Conservation (phyloP, 2,888 invertebrate species). For the Drosophila quinaria region DNA sequence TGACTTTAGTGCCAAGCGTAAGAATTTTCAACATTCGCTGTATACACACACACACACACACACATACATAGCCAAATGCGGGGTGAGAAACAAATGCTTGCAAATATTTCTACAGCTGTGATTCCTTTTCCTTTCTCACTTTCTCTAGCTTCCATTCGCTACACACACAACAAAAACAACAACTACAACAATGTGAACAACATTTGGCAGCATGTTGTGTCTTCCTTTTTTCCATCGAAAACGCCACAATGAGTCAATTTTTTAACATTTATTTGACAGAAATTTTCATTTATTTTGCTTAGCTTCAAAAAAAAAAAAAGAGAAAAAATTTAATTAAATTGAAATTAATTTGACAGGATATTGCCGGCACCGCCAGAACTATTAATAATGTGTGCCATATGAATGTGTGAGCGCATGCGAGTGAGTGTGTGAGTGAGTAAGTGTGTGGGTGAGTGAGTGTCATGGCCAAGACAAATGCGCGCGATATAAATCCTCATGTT, state of each 20-base stretch:
- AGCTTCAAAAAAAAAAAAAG: constrained; percentile 24
- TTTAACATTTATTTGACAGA: constrained; percentile 82
- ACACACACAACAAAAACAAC: constrained; percentile 6
- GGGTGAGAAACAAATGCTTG: constrained; percentile 74
- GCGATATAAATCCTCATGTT: constrained; percentile 78
- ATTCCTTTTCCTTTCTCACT: constrained; percentile 55
- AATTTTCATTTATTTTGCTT: constrained; percentile 76
- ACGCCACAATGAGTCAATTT: constrained; percentile 79
- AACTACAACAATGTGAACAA: background rate
- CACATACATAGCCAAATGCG: constrained; percentile 19
- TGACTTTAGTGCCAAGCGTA: constrained; percentile 76
- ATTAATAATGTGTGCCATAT: constrained; percentile 72
- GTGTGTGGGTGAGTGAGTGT: constrained; percentile 48
- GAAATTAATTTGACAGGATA: constrained; percentile 82
- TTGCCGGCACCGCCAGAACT: constrained; percentile 72
- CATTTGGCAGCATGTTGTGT: constrained; percentile 19
- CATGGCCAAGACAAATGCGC: constrained; percentile 73
- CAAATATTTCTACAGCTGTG: constrained; percentile 79
- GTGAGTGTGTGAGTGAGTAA: constrained; percentile 30
- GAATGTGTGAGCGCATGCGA: constrained; percentile 23
- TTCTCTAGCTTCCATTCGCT: constrained; percentile 22
- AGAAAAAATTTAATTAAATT: constrained; percentile 75
- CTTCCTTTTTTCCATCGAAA: constrained; percentile 44
- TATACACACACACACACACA: constrained; percentile 13
- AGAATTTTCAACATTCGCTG: constrained; percentile 61